These are phyloP conservation scores for Drosophila bocki DNA, from an alignment of 1,140 invertebrate species.

Conservation along the genomic window DNA sequence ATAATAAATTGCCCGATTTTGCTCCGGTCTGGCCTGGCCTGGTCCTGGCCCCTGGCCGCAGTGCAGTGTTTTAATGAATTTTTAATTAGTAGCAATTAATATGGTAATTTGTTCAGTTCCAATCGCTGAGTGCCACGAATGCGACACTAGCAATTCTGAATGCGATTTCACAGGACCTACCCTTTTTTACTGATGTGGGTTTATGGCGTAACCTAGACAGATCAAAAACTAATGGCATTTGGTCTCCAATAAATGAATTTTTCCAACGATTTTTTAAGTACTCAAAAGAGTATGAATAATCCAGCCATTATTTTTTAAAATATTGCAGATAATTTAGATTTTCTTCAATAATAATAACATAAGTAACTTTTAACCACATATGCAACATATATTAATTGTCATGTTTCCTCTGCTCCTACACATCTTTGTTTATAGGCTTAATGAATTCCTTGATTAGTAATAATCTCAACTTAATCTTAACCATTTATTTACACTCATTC, in stretches of 20 bases:
- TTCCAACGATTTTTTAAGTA: not conserved
- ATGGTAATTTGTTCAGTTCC: constrained; percentile 81
- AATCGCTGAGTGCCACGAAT: constrained; percentile 44
- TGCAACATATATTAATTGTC: not conserved
- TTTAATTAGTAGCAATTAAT: constrained; percentile 83
- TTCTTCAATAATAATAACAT: not conserved
- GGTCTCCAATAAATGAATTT: not conserved
- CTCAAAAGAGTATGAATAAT: not conserved
- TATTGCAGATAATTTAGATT: not conserved
- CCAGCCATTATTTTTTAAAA: not conserved
- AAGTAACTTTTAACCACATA: not conserved
- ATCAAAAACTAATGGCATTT: constrained; percentile 4
- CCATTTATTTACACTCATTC: constrained; percentile 73
- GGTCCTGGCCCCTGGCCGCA: constrained; percentile 31
- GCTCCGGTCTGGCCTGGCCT: constrained; percentile 33
- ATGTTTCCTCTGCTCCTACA: not conserved
- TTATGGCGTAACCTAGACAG: constrained; percentile 5
- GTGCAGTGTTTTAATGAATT: constrained; percentile 76
- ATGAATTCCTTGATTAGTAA: constrained; percentile 75
- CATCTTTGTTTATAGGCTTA: constrained; percentile 26
- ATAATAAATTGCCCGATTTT: constrained; percentile 70
- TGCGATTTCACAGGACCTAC: not conserved
- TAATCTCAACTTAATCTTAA: constrained; percentile 76
- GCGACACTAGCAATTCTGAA: constrained; percentile 6
- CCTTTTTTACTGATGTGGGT: not conserved